Percentiles rank a stretch among this genome's conserved stretches.
Evolutionary conservation across 2,888 invertebrate genomes (phyloP).

Genomic region (Parnassius orleans): DNA sequence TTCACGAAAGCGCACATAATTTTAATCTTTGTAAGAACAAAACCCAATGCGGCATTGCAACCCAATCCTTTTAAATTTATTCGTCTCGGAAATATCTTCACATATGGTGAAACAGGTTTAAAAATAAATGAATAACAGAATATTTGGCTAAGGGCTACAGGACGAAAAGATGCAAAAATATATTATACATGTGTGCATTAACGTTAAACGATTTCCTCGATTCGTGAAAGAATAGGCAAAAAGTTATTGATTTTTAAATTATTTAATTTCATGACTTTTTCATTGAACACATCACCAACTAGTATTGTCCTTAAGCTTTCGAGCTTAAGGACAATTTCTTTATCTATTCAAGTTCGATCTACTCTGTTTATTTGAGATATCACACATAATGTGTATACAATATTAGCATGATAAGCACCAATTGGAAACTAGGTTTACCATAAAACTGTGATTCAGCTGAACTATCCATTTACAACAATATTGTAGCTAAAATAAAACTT

Average conservation of each 20-base stretch:
- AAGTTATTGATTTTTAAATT: too few relatives aligned
- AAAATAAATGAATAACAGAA: constrained; percentile 19
- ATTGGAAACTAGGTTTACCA: constrained; percentile 6
- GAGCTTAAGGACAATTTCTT: not conserved
- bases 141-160: constrained; percentile 9
- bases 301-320: not conserved
- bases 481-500: too few relatives aligned
- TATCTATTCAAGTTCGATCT: constrained; percentile 7
- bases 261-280: too few relatives aligned
- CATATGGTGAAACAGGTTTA: constrained; percentile 16
- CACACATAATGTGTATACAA: constrained; percentile 11
- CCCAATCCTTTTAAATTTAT: constrained; percentile 12
- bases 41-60: constrained; percentile 1
- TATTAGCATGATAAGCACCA: constrained; percentile 7
- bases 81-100: constrained; percentile 1
- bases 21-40: not conserved
- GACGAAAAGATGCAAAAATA: not conserved
- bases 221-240: too few relatives aligned
- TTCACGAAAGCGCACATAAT: too few relatives aligned
- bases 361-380: constrained; percentile 10
- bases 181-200: not conserved
- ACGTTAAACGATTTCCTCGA: too few relatives aligned
- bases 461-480: not conserved
- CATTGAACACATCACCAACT: not conserved
- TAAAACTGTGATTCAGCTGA: not conserved